Evolutionary conservation across 1,140 invertebrate species (phyloP).

Genomic region (Calliopsis andreniformis): DNA sequence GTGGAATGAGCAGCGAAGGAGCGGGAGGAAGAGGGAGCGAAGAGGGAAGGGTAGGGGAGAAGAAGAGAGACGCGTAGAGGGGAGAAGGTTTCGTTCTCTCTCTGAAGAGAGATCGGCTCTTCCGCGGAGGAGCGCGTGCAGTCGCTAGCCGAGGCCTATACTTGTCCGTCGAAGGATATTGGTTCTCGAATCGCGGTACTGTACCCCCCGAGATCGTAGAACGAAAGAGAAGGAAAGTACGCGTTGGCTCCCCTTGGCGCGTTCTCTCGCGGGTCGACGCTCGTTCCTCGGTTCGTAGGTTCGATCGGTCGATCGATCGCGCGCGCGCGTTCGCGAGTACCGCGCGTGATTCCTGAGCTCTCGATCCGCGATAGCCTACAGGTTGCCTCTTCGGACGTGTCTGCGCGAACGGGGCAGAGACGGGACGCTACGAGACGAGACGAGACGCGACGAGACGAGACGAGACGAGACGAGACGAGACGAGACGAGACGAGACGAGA

Average conservation of each 20-base stretch:
- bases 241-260: constrained; percentile 48
- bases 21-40: constrained; percentile 50
- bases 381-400: background rate
- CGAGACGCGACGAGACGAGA: too few relatives aligned
- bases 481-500: too few relatives aligned
- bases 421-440: background rate
- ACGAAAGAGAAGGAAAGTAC: constrained; percentile 52
- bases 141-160: constrained; percentile 79
- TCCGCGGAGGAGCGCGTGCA: constrained; percentile 76
- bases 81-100: constrained; percentile 60
- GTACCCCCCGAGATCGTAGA: constrained; percentile 47
- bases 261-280: constrained; percentile 42
- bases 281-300: constrained; percentile 17
- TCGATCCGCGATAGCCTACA: constrained; percentile 10
- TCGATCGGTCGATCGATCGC: constrained; percentile 21
- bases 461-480: too few relatives aligned
- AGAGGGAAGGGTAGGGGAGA: constrained; percentile 13
- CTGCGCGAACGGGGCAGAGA: background rate
- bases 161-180: constrained; percentile 77
- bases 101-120: constrained; percentile 72
- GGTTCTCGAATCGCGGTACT: constrained; percentile 61
- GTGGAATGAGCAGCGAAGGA: background rate
- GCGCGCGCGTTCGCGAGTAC: constrained; percentile 36
- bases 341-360: constrained; percentile 2
- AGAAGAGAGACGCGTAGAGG: constrained; percentile 34